Conservation (phyloP, 2,797 vertebrate species). For the Lindbergichthys nudifrons region DNA sequence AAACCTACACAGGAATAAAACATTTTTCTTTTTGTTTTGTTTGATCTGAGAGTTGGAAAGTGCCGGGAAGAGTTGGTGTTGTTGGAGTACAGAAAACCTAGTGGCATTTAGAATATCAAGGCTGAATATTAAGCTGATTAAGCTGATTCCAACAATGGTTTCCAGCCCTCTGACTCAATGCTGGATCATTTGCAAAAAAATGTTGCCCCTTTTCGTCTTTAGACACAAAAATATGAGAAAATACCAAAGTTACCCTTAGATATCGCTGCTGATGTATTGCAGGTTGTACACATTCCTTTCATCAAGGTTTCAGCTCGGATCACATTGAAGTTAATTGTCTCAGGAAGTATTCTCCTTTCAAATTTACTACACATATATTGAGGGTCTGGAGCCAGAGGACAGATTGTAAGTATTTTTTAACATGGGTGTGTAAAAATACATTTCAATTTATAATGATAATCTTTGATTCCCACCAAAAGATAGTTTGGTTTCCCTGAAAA, state of each 20-base stretch:
- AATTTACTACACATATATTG: neutral
- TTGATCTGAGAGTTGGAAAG: no score
- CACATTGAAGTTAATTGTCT: constrained; percentile 9
- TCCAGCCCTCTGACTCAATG: no score
- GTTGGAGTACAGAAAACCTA: no score
- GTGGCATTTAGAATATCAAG: no score
- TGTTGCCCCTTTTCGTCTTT: no score
- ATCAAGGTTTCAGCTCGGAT: neutral
- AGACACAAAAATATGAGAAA: no score
- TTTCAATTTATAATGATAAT: neutral
- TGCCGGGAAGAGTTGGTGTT: no score
- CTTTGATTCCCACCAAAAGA: neutral
- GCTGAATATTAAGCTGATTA: no score
- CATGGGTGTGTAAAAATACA: neutral
- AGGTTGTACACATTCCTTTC: constrained; percentile 33
- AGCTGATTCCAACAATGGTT: no score
- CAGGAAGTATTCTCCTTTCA: constrained; percentile 22
- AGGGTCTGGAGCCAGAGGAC: neutral
- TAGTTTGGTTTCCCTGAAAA: neutral
- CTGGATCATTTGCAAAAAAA: no score
- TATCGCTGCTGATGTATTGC: neutral
- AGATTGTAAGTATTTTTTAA: neutral
- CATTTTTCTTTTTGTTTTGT: no score
- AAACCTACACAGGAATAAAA: no score
- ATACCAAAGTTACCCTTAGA: neutral